Percentiles rank a stretch among this genome's conserved stretches.
phyloP scores from a whole-genome alignment of 2,888 invertebrate species.

The Helicoverpa assulta region DNA sequence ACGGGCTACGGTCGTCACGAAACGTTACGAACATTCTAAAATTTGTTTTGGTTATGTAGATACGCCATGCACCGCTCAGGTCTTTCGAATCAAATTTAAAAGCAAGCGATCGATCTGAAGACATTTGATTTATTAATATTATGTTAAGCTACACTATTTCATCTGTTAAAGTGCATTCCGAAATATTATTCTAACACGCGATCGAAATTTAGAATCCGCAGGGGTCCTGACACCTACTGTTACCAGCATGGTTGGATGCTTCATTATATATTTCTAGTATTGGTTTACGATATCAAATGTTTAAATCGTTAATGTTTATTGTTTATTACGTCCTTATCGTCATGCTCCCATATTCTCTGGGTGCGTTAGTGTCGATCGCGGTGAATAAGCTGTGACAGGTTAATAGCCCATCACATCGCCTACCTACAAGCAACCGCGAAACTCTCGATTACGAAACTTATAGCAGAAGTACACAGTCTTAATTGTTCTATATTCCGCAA shows the following conservation, averaged over 20 bases:
- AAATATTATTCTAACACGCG: constrained; percentile 53
- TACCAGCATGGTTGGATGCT: constrained; percentile 44
- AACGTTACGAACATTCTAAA: constrained; percentile 70
- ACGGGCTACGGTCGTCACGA: constrained; percentile 80
- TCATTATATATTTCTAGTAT: constrained; percentile 51
- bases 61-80: constrained; percentile 40
- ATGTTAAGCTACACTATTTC: constrained; percentile 55
- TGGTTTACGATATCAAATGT: constrained; percentile 52
- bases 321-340: constrained; percentile 54
- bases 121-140: constrained; percentile 53
- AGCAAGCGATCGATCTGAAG: constrained; percentile 31
- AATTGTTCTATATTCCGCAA: constrained; percentile 24
- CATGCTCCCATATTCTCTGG: constrained; percentile 37
- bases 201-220: constrained; percentile 53
- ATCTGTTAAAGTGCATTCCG: constrained; percentile 47
- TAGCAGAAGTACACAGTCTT: constrained; percentile 1
- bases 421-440: constrained; percentile 8
- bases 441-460: constrained; percentile 26
- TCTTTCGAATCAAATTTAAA: constrained; percentile 41
- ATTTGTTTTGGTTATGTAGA: constrained; percentile 69
- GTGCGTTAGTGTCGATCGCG: constrained; percentile 25
- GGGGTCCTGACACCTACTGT: constrained; percentile 65
- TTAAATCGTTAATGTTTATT: constrained; percentile 52
- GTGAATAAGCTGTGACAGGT: constrained; percentile 36
- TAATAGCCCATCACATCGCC: constrained; percentile 24